Evolutionary conservation across 2,113 vertebrate species (phyloP).

Genomic region (Gracilinanus agilis): DNA sequence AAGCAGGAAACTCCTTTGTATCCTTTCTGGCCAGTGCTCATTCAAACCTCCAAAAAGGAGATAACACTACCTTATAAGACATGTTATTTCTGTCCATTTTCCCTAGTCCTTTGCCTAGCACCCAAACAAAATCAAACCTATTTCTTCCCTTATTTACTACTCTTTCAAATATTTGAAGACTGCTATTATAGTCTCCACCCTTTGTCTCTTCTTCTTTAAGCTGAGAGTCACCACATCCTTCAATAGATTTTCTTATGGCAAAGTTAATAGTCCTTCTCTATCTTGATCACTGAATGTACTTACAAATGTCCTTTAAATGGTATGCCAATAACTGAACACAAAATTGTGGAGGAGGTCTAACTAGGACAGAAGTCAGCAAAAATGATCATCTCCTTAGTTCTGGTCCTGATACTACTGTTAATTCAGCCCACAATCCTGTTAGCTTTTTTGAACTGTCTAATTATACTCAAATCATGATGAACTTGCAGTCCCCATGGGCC

Average conservation of each 20-base stretch:
- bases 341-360: not conserved
- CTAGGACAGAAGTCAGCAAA: not conserved
- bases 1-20: not conserved
- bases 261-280: not conserved
- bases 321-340: not conserved
- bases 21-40: not conserved
- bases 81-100: not conserved
- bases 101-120: not conserved
- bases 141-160: not conserved
- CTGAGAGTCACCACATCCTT: not conserved
- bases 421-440: not conserved
- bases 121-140: not conserved
- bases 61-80: not conserved
- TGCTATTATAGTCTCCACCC: not conserved
- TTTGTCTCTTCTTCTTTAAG: not conserved
- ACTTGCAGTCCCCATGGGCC: not conserved
- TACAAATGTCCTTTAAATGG: not conserved
- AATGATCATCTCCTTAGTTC: not conserved
- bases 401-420: not conserved
- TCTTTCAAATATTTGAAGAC: not conserved
- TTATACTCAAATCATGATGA: not conserved
- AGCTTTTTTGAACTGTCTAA: not conserved
- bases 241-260: not conserved
- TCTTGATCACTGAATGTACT: not conserved
- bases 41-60: not conserved